Percentiles rank a stretch among this genome's conserved stretches.
These are phyloP conservation scores for Leptinotarsa haldemani DNA, from an alignment of 2,888 invertebrate species.

Conservation along the genomic window DNA sequence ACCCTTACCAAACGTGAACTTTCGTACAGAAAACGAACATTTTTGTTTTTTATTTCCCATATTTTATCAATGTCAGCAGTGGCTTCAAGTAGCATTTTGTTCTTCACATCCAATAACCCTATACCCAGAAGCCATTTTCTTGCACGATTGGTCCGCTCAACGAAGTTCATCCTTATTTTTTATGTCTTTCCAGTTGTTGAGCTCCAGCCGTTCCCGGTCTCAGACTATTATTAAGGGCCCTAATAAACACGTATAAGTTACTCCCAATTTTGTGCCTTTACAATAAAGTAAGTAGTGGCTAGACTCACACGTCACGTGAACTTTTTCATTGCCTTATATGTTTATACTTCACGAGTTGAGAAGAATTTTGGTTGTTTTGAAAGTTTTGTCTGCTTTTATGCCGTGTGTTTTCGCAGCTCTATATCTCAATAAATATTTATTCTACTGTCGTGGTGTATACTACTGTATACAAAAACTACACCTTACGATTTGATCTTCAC, in stretches of 20 bases:
- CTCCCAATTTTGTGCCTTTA: neutral
- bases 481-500: too few species aligned
- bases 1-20: too few species aligned
- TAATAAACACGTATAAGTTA: constrained; percentile 8
- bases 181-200: constrained; percentile 10
- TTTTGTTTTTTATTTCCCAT: neutral
- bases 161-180: constrained; percentile 12
- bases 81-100: neutral
- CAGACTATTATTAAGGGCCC: constrained; percentile 6
- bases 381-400: too few species aligned
- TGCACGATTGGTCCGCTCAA: constrained; percentile 10
- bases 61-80: neutral
- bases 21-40: too few species aligned
- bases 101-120: constrained; percentile 7
- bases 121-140: neutral
- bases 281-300: neutral
- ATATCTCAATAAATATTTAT: too few species aligned
- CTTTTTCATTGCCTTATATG: neutral
- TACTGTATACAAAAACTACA: too few species aligned
- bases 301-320: neutral
- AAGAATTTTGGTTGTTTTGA: too few species aligned
- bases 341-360: too few species aligned
- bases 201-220: neutral
- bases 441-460: too few species aligned
- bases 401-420: too few species aligned